Base-by-base conservation (phyloP, 1,140 invertebrate genomes). In the Liolophura sinensis region DNA sequence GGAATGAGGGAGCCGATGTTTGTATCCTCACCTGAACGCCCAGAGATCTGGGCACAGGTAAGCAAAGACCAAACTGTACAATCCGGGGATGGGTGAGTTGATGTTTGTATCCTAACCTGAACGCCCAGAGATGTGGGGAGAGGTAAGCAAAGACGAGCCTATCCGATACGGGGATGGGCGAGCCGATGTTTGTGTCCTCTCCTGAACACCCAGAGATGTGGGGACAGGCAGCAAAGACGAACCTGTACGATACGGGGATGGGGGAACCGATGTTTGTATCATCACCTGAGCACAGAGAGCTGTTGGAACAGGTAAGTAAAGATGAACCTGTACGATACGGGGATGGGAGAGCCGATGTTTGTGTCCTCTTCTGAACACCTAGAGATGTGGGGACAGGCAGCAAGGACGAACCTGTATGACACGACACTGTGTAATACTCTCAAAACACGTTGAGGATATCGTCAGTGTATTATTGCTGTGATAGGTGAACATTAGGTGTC, bases 311-410 rank as follows among this genome's bases (percentile, higher is more conserved):
- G 77, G 78, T 80, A 74, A 67, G n/a, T 64, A n/a, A 86, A 94
- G 62, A 96, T 93, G 1, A 96, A 96, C 85, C 83, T 96, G 1
- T 96, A 96, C 82, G 93, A 96, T 81, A 88, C 93, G 62, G 93
- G 89, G 82, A 79, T 81, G 74, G 88, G 88, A 4, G 92, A 92
- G 77, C 94, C 94, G 11, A 85, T 96, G 78, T 85, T 97, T 46
- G 86, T 96, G 20, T 89, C 89, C 0, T 93, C 93, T 5, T 92
- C 93, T 0, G 79, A 84, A n/a, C 84, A 89, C 25, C 86, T 80
- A 20, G 80, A 89, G 47, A 85, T 90, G 48, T 81, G 81, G 78
- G 79, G 80, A 67, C 74, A 76, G 77, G 78, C 79, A 74, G 66
- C 16, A 62, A 47, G 40, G 40, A n/a, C n/a, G n/a, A n/a, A n/a